Percentiles rank a stretch among this genome's conserved stretches.
phyloP scores from a whole-genome alignment of 2,113 vertebrate species.

The Neotragus moschatus region DNA sequence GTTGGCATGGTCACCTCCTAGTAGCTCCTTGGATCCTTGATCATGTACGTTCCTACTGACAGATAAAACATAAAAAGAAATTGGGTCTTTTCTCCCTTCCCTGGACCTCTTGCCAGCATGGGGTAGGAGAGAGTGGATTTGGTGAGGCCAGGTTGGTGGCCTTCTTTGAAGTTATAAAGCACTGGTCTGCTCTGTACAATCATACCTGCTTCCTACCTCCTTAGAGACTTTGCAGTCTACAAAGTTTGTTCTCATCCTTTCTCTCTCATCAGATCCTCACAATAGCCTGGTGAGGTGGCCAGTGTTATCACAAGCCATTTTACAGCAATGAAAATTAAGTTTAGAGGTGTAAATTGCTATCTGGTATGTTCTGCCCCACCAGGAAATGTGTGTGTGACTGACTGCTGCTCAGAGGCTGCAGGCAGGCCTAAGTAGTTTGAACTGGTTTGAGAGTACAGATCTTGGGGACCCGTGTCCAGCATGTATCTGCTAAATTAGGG shows the following conservation, averaged over 20 bases:
- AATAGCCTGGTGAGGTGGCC: neutral
- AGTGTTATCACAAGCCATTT: neutral
- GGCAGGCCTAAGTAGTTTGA: neutral
- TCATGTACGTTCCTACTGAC: neutral
- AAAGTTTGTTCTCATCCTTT: neutral
- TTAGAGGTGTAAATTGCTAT: neutral
- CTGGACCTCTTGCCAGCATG: neutral
- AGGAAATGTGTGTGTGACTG: neutral
- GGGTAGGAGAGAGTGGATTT: neutral
- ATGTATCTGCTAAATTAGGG: neutral
- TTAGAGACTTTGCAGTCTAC: neutral
- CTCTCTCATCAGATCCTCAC: neutral
- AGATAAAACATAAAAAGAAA: neutral
- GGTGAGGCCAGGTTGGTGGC: neutral
- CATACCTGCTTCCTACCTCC: neutral
- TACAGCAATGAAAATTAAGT: neutral
- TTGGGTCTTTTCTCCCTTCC: neutral
- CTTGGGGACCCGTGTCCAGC: neutral
- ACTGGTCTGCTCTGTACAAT: neutral
- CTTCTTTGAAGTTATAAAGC: neutral
- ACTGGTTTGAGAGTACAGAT: neutral
- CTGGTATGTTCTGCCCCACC: neutral
- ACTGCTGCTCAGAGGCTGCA: neutral
- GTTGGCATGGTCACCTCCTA: neutral
- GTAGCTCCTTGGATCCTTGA: neutral